Evolutionary conservation across 2,797 vertebrate genomes (phyloP).

Genomic region (Parauchenoglanis punctatus): DNA sequence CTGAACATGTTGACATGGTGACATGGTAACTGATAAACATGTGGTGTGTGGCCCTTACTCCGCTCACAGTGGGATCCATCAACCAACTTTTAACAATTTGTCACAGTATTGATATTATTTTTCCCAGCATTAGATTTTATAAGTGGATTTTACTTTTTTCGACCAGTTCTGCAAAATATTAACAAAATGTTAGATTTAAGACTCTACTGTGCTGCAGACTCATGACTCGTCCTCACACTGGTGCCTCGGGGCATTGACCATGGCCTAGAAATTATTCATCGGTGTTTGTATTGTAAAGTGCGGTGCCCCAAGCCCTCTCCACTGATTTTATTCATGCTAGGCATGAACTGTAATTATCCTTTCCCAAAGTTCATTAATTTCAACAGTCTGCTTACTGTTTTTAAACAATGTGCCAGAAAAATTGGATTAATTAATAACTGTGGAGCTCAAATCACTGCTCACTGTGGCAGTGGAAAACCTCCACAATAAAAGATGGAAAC

Average conservation of each 20-base stretch:
- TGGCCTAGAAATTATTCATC: background rate
- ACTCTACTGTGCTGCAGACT: background rate
- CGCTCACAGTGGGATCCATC: too few relatives aligned
- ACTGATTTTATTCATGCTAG: conserved; percentile 8
- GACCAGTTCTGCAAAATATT: background rate
- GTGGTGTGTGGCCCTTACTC: background rate
- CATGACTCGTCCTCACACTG: background rate
- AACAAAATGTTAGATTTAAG: background rate
- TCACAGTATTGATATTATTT: too few relatives aligned
- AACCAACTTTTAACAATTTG: background rate
- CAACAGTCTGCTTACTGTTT: background rate
- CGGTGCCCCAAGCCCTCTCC: background rate
- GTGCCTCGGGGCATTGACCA: background rate
- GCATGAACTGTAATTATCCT: conserved; percentile 1
- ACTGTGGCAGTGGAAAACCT: background rate
- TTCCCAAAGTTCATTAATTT: background rate
- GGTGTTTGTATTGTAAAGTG: conserved; percentile 12
- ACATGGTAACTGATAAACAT: background rate
- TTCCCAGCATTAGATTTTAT: background rate
- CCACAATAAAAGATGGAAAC: background rate
- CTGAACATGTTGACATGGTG: conserved; percentile 2
- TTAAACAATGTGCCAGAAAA: background rate
- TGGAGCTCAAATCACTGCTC: background rate
- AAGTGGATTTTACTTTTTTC: background rate
- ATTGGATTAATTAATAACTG: background rate